Evolutionary conservation across 2,113 vertebrate genomes (phyloP), one percentile per base, ranked within the genome.

Genomic region (Grammomys surdaster): DNA sequence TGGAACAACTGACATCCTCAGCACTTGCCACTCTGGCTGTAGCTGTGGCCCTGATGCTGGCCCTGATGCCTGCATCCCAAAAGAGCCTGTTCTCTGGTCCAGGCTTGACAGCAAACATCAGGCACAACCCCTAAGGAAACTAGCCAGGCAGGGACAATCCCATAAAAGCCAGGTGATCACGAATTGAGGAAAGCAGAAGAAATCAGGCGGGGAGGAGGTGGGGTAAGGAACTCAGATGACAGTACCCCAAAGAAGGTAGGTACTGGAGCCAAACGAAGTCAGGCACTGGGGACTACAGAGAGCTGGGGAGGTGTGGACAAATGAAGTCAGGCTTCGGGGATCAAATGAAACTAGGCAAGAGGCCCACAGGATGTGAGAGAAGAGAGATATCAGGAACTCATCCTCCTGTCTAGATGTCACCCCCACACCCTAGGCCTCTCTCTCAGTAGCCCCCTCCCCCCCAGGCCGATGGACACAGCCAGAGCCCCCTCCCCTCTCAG

Each of bases 341-440:
- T 94, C 92, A 95, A 69, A 94, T 97, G 65, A 95, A 95, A 89
- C 85, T 73, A 90, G 95, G 88, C 95, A 96, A 96, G 91, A 95
- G 92, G 97, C 93, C 95, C 97, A 94, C 93, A 95, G 94, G 95
- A 96, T 93, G 96, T 92, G 90, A 96, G 95, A 94, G 94, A 76
- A 90, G 82, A 88, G 90, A 94, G 96, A 69, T 97, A 95, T 22
- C 95, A 95, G 94, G 95, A 92, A 96, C 96, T 97, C 96, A 97
- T 92, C 95, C 95, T 58, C 67, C 89, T 51, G 94, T 73, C 93
- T 89, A 84, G 63, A 93, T 95, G 95, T 96, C 96, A 97, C 94
- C 90, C 93, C 96, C 89, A 89, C 95, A 90, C 48, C 93, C 76
- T 36, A 86, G 95, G 88, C 96, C 92, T 88, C 95, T 86, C 67